These are phyloP conservation scores for Oreochromis mossambicus DNA, from an alignment of 2,797 vertebrate genomes.

Conservation along the genomic window DNA sequence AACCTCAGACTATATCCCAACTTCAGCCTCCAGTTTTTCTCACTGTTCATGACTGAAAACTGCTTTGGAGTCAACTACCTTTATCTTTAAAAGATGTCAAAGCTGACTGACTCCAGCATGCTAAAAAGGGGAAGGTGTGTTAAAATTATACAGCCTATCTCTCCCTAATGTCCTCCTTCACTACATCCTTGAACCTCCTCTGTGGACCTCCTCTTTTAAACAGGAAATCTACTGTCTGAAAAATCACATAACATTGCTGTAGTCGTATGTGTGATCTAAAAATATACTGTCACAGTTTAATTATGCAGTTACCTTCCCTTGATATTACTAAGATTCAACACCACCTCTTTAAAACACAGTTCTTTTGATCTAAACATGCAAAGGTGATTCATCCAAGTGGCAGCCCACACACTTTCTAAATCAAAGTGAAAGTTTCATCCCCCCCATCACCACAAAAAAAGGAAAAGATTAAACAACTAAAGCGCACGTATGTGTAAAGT, in stretches of 20 bases:
- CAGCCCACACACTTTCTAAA: conserved; percentile 30
- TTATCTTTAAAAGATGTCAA: neutral
- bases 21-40: neutral
- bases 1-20: neutral
- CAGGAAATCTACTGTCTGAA: neutral
- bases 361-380: conserved; percentile 18
- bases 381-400: conserved; percentile 43
- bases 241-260: neutral
- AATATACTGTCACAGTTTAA: conserved; percentile 10
- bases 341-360: conserved; percentile 7
- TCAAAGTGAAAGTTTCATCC: neutral
- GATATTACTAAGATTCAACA: conserved; percentile 3
- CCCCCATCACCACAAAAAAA: neutral
- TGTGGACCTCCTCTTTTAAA: neutral
- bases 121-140: neutral
- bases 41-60: neutral
- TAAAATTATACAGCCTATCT: neutral
- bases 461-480: neutral
- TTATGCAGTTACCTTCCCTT: neutral
- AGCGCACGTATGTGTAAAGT: neutral
- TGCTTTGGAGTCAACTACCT: neutral
- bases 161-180: neutral
- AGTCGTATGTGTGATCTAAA: neutral
- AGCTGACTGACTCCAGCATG: neutral
- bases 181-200: neutral